Evolutionary conservation across 2,797 vertebrate species (phyloP), one percentile per base, ranked within the genome.

Genomic region (Oreochromis mossambicus): DNA sequence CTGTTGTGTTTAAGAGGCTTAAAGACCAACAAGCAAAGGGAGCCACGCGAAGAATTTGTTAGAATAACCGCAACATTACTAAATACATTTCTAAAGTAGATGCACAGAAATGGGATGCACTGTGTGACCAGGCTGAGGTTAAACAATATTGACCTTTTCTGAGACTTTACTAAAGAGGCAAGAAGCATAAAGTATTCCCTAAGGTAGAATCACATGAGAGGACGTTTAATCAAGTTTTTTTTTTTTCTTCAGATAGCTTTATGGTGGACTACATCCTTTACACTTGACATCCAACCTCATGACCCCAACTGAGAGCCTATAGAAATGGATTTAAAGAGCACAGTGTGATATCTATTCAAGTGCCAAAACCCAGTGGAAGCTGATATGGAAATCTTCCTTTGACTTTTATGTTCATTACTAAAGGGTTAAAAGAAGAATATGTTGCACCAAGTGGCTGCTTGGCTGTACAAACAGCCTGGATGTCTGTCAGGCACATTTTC

Each of bases 401-500:
- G 36, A 87, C 56, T 61, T 78, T 77, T 61, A 17, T 54, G 46
- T 83, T 83, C 77, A 73, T 82, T 82, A 24, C 41, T 83, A 79
- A 92, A 84, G 83, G 79, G 26, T 75, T 75, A 48, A 75, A 75
- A 19, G 43, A 75, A 58, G 70, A 75, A 55, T 36, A 29, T 26
- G 58, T 83, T 85, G 83, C 6, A 70, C 81, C 77, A 85, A 79
- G 50, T 63, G 70, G 3, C 79, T 81, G 15, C 87, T 89, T 80
- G 83, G 84, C 63, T 38, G 17, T 82, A 29, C 38, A 51, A 70
- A 56, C 14, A 70, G 73, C 55, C 48, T 36, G 13, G n/a, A 54
- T 78, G 55, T 87, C 81, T 87, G 75, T 86, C 56, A 56, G 61
- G n/a, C 81, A 81, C 87, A 21, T 89, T 93, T 92, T 91, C 83